Evolutionary conservation across 2,888 invertebrate genomes (phyloP).

Genomic region (Quadroppia sp.): DNA sequence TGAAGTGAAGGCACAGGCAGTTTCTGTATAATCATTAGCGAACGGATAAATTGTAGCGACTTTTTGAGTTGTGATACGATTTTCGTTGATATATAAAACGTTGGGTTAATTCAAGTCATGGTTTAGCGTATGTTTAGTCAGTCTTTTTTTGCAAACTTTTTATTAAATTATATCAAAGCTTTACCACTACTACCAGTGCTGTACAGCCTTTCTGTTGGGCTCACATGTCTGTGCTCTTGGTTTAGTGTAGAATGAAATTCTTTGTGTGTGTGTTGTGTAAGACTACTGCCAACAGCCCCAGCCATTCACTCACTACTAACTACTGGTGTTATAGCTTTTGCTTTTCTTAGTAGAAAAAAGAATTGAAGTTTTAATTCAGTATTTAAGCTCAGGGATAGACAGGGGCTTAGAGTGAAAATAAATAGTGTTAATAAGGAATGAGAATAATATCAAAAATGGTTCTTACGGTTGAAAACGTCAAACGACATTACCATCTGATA

Average conservation of each 20-base stretch:
- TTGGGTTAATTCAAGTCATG: slow-evolving; percentile 22
- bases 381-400: too few species aligned
- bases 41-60: neutral
- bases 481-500: too few species aligned
- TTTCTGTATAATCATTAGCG: too few species aligned
- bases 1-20: too few species aligned
- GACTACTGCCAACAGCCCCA: neutral
- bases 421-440: too few species aligned
- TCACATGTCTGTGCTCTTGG: neutral
- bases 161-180: slow-evolving; percentile 23
- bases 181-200: neutral
- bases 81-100: neutral
- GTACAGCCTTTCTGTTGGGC: neutral
- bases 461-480: too few species aligned
- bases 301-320: neutral
- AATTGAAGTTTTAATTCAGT: neutral
- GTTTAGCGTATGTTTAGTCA: neutral
- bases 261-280: neutral
- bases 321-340: neutral
- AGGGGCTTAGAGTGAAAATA: too few species aligned
- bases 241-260: neutral
- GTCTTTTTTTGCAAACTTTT: slow-evolving; percentile 22
- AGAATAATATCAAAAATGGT: too few species aligned
- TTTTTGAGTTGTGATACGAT: neutral
- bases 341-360: neutral